Base-by-base conservation (phyloP, 2,888 invertebrate species). In the Cerceris rybyensis region DNA sequence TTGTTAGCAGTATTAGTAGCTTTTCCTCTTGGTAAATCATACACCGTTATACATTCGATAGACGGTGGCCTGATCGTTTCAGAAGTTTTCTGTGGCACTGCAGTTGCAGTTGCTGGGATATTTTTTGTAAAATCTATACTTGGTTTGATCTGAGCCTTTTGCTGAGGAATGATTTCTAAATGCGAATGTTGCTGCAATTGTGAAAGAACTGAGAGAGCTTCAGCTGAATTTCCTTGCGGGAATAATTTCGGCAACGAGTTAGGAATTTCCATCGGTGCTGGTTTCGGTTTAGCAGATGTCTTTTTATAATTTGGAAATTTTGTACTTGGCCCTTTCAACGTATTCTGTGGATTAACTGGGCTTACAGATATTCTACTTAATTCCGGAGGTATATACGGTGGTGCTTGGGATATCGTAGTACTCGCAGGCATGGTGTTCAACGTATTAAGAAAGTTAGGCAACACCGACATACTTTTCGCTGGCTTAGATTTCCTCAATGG, bases 171-270 rank as follows among this genome's bases (percentile, higher is more conserved):
- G 42, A 92, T 92, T 64, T 92, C 92, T 41, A 92, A 81, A 70
- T 91, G 91, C 0, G 92, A 88, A 46, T 92, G 92, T 42, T 92
- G 92, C 54, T 91, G 89, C 11, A 92, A 81, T 46, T 92, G 92
- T 1, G 90, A 86, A 0, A 92, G 74, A 74, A 91, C 87, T 2
- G 90, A 88, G 0, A 90, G 76, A 1, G 89, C 83, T 13, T 90
- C 90, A 0, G 75, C 86, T 0, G 88, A 76, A 17, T 84, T 89
- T 0, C 82, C 28, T 13, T 85, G 66, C 0, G 85, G 43, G 8
- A 85, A 76, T 0, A 83, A 68, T 49, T 66, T 83, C 0, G 88
- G 70, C 8, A 87, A 57, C 1, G 83, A 75, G 7, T 67, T 80
- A 7, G 79, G 28, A 41, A 82, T 57, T 13, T 80, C 70, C 58